Evolutionary conservation across 2,113 vertebrate species (phyloP).

Genomic region (Nannobrachium achirus): DNA sequence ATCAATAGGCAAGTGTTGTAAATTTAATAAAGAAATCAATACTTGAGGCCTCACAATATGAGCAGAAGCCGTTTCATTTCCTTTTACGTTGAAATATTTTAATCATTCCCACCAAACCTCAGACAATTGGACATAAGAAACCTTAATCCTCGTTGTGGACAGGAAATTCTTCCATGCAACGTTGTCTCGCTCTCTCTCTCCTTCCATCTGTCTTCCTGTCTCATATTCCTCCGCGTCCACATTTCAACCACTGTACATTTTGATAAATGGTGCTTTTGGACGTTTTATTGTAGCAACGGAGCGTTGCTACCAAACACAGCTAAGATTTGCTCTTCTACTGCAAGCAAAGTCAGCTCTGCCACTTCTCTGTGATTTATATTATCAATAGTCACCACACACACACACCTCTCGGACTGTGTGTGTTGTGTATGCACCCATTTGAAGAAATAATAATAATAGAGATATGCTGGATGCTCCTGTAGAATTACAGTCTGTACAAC

Average conservation of each 20-base stretch:
- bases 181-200: not conserved
- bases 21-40: too few relatives aligned
- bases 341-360: constrained; percentile 32
- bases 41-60: too few relatives aligned
- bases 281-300: constrained; percentile 47
- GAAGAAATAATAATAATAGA: too few relatives aligned
- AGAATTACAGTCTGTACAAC: too few relatives aligned
- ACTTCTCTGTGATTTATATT: constrained; percentile 23
- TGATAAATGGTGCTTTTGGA: constrained; percentile 34
- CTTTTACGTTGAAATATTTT: too few relatives aligned
- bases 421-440: too few relatives aligned
- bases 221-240: constrained; percentile 7
- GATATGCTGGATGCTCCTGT: too few relatives aligned
- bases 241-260: constrained; percentile 19
- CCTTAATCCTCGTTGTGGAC: constrained; percentile 8
- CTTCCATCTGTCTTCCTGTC: constrained; percentile 17
- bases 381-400: constrained; percentile 20
- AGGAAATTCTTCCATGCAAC: constrained; percentile 21
- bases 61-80: too few relatives aligned
- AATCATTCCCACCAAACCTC: too few relatives aligned
- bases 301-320: constrained; percentile 45
- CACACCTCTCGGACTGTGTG: too few relatives aligned
- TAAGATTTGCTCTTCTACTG: constrained; percentile 9
- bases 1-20: too few relatives aligned
- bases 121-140: not conserved